phyloP scores from a whole-genome alignment of 1,140 invertebrate genomes.

The Pantala flavescens region DNA sequence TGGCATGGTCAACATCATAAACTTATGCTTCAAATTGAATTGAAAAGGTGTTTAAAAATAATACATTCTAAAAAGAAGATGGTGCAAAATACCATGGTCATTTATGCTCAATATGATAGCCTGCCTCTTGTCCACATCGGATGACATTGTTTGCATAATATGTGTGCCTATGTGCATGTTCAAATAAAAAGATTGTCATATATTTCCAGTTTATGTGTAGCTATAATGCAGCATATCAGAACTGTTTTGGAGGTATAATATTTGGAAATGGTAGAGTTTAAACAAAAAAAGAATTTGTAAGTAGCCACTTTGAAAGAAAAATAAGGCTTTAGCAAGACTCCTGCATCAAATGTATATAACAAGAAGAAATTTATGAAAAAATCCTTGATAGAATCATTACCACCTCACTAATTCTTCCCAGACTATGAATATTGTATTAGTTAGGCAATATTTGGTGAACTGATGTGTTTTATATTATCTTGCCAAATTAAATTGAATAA shows the following conservation, averaged over 20 bases:
- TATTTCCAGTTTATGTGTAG: constrained; percentile 7
- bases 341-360: neutral
- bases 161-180: neutral
- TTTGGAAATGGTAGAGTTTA: neutral
- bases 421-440: neutral
- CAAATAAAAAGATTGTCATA: neutral
- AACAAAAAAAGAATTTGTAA: neutral
- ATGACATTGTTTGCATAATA: constrained; percentile 5
- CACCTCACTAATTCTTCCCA: neutral
- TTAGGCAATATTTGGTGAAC: constrained; percentile 9
- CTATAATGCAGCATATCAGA: neutral
- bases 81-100: neutral
- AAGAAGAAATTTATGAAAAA: neutral
- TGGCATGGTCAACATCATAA: neutral
- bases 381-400: neutral
- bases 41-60: neutral
- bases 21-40: neutral
- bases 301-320: neutral
- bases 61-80: neutral
- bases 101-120: constrained; percentile 6
- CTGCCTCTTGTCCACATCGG: neutral
- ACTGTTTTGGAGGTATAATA: neutral
- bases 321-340: neutral
- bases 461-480: constrained; percentile 1
- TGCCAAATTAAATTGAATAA: neutral